Evolutionary conservation across 2,888 invertebrate genomes (phyloP).

Genomic region (Phyllotreta cruciferae): DNA sequence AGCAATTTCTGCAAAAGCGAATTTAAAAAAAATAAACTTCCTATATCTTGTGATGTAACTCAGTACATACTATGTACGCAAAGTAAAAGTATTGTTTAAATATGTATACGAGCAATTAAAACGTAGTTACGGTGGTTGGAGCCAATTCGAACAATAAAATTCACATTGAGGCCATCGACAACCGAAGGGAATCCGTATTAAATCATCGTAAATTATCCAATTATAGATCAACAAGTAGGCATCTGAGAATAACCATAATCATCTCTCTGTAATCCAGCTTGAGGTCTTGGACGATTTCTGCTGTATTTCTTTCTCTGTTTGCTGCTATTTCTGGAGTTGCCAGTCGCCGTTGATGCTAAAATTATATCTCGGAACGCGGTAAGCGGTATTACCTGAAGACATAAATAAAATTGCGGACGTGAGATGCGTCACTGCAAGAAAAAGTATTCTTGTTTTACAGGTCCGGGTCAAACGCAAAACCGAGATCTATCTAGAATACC

Average conservation of each 20-base stretch:
- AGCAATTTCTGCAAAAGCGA: conserved; percentile 23
- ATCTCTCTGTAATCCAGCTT: conserved; percentile 15
- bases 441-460: conserved; percentile 16
- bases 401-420: conserved; percentile 30
- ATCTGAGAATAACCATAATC: conserved; percentile 14
- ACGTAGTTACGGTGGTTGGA: background rate
- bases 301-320: conserved; percentile 11
- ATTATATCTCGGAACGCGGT: conserved; percentile 27
- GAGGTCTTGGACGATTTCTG: conserved; percentile 23
- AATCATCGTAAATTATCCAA: background rate
- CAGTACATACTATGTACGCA: background rate
- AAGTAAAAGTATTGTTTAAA: background rate
- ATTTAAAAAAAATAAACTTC: conserved; percentile 26
- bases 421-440: conserved; percentile 28
- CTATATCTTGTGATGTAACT: conserved; percentile 26
- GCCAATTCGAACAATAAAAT: conserved; percentile 3
- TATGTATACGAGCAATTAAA: background rate
- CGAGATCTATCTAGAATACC: background rate
- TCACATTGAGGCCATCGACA: background rate
- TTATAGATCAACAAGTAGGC: conserved; percentile 6
- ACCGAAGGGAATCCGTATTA: background rate
- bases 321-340: conserved; percentile 33
- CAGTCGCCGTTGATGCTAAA: conserved; percentile 25
- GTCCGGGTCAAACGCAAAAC: conserved; percentile 11
- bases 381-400: conserved; percentile 33